Evolutionary conservation across 92 coral and sea anemone species (phyloP).

Genomic region (Bergia puertoricense): DNA sequence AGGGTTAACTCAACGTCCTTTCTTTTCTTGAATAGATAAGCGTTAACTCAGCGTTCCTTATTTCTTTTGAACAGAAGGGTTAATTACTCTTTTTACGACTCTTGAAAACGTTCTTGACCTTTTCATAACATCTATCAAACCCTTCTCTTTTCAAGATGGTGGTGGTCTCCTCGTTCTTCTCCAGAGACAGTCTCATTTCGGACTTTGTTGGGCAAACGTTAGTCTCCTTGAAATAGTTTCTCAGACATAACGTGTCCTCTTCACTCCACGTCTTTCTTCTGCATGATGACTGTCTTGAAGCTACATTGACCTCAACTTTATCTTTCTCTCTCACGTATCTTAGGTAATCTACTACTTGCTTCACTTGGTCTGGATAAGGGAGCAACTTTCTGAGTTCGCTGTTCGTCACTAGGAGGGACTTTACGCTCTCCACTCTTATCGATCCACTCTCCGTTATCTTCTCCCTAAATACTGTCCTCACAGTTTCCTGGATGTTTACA

Average conservation of each 20-base stretch:
- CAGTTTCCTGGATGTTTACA: too few species aligned
- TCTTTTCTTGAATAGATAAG: background rate
- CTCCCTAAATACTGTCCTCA: too few species aligned
- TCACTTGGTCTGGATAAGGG: too few species aligned
- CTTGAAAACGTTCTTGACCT: background rate
- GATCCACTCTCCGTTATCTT: too few species aligned
- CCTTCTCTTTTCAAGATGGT: background rate
- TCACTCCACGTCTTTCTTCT: constrained; percentile 6
- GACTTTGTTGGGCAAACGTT: background rate
- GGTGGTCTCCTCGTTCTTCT: background rate
- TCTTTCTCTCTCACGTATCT: too few species aligned
- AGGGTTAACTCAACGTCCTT: background rate
- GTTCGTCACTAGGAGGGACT: too few species aligned
- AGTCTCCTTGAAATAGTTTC: background rate
- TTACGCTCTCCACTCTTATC: too few species aligned
- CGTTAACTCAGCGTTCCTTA: constrained; percentile 5
- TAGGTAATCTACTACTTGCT: too few species aligned
- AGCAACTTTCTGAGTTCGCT: too few species aligned
- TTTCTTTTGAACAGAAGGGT: background rate
- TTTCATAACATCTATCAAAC: background rate
- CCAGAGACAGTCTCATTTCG: background rate
- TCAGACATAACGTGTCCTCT: background rate
- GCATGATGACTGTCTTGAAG: too few species aligned
- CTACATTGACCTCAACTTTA: too few species aligned
- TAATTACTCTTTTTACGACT: background rate